Evolutionary conservation across 35 echinoderm and acorn worm species (phyloP).

Genomic region (Apostichopus californicus): DNA sequence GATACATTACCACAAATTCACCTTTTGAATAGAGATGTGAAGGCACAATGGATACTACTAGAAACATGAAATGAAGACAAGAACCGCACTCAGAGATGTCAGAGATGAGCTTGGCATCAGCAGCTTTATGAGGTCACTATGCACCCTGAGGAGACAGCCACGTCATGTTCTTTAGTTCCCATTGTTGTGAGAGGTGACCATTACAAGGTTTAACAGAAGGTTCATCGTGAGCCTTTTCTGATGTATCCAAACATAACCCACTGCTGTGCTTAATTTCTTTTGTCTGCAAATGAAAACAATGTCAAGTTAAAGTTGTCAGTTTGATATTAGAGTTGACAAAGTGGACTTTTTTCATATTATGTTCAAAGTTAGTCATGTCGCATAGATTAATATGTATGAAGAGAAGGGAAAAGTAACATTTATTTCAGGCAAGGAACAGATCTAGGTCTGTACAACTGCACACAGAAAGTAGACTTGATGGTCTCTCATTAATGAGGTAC

Average conservation of each 20-base stretch:
- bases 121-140: not conserved
- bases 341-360: too few relatives aligned
- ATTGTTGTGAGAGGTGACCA: conserved; percentile 79
- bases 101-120: too few relatives aligned
- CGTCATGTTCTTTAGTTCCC: conserved; percentile 78
- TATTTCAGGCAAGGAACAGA: not conserved
- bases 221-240: conserved; percentile 84
- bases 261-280: conserved; percentile 96
- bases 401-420: too few relatives aligned
- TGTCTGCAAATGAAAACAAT: conserved; percentile 65
- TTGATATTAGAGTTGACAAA: too few relatives aligned
- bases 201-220: conserved; percentile 87
- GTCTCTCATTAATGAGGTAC: too few relatives aligned
- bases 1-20: not conserved
- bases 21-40: not conserved
- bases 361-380: too few relatives aligned
- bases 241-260: conserved; percentile 84
- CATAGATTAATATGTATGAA: too few relatives aligned
- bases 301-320: too few relatives aligned
- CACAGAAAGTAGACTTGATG: too few relatives aligned
- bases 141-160: conserved; percentile 30
- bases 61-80: not conserved
- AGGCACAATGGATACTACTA: not conserved
- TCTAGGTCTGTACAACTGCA: too few relatives aligned
- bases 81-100: not conserved